Percentiles rank a stretch among this genome's conserved stretches.
phyloP scores from a whole-genome alignment of 2,113 vertebrate species.

The Laterallus jamaicensis region DNA sequence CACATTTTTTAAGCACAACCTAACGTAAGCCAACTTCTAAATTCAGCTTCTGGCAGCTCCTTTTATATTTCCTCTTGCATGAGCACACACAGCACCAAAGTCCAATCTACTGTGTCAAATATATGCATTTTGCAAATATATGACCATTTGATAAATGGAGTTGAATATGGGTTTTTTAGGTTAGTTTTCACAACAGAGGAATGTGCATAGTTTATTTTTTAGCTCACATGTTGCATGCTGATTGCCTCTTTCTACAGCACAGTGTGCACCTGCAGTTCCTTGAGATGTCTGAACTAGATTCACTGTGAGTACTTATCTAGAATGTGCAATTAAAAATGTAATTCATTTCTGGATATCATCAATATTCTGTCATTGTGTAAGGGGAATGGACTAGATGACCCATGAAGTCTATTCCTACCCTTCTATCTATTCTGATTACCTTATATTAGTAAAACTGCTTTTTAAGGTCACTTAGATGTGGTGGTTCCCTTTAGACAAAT shows the following conservation, averaged over 20 bases:
- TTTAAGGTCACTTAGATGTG: constrained; percentile 24
- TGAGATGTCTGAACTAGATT: not conserved
- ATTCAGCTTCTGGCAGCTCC: constrained; percentile 10
- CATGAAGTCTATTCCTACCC: constrained; percentile 52
- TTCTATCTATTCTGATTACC: constrained; percentile 58
- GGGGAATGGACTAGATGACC: constrained; percentile 47
- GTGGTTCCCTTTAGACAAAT: not conserved
- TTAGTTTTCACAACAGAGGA: not conserved
- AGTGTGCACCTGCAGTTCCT: not conserved
- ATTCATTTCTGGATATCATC: constrained; percentile 31
- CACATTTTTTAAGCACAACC: not conserved
- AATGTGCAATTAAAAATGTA: constrained; percentile 26
- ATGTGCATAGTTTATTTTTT: constrained; percentile 18
- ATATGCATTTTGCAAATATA: constrained; percentile 38
- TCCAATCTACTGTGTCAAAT: constrained; percentile 6
- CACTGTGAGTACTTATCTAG: not conserved
- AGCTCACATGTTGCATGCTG: constrained; percentile 2
- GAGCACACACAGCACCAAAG: constrained; percentile 7
- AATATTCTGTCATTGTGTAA: constrained; percentile 15
- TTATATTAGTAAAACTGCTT: constrained; percentile 53
- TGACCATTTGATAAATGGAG: constrained; percentile 24
- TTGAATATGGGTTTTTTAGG: not conserved
- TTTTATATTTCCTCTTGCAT: constrained; percentile 5
- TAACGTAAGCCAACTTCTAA: not conserved
- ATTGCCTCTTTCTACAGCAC: not conserved